These are phyloP conservation scores for Smithornis capensis DNA, from an alignment of 2,113 vertebrate genomes.

Conservation along the genomic window DNA sequence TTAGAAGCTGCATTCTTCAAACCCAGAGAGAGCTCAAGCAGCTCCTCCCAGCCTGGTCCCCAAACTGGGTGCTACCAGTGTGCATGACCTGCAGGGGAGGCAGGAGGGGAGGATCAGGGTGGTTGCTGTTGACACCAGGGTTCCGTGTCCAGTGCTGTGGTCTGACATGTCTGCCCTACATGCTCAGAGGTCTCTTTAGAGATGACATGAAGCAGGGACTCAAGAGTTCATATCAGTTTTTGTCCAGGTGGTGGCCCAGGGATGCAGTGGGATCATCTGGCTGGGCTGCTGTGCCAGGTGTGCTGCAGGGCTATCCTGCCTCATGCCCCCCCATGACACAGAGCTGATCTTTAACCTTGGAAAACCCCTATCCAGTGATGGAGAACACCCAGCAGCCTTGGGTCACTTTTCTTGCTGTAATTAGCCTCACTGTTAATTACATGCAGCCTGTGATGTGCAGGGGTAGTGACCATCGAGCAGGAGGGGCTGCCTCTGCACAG, in stretches of 20 bases:
- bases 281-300: rapidly evolving
- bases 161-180: background rate
- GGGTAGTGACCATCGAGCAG: rapidly evolving
- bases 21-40: background rate
- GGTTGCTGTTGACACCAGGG: background rate
- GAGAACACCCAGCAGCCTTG: background rate
- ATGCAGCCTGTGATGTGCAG: background rate
- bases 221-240: background rate
- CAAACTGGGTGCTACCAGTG: background rate
- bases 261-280: background rate
- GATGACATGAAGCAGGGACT: background rate
- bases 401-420: background rate
- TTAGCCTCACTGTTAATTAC: background rate
- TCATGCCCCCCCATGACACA: rapidly evolving
- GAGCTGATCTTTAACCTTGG: background rate
- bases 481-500: background rate
- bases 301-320: background rate
- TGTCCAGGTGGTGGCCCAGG: background rate
- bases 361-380: background rate
- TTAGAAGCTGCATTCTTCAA: background rate
- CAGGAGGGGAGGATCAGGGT: background rate
- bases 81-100: background rate
- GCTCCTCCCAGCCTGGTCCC: background rate
- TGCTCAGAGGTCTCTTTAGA: background rate
- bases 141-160: background rate